These are phyloP conservation scores for Drosophila kepulauana DNA, from an alignment of 1,140 invertebrate genomes.

Conservation along the genomic window DNA sequence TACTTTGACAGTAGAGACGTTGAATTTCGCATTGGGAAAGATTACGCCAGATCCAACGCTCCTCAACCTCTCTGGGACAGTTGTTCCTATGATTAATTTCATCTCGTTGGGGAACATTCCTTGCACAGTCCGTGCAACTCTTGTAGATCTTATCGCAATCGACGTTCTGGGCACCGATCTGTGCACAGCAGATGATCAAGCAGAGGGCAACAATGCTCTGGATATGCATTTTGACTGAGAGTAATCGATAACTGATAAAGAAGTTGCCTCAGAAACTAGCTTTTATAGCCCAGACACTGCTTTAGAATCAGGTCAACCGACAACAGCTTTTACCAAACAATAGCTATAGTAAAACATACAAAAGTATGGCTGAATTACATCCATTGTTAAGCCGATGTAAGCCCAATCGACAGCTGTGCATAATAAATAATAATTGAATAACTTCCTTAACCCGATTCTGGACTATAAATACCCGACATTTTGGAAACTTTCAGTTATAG, in stretches of 20 bases:
- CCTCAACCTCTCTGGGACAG: constrained; percentile 20
- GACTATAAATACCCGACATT: constrained; percentile 32
- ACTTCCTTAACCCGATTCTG: constrained; percentile 3
- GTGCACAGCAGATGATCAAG: constrained; percentile 37
- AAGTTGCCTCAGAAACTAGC: neutral
- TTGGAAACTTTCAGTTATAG: neutral
- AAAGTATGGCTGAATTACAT: neutral
- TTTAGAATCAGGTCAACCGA: neutral
- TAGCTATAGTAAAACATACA: neutral
- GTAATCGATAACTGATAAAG: constrained; percentile 17
- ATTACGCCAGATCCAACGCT: constrained; percentile 10
- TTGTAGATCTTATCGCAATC: constrained; percentile 38
- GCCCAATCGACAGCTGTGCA: neutral
- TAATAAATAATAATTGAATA: constrained; percentile 6
- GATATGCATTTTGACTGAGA: constrained; percentile 42
- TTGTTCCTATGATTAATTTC: constrained; percentile 34
- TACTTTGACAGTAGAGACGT: constrained; percentile 29
- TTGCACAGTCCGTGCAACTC: constrained; percentile 32
- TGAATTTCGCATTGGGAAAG: constrained; percentile 22
- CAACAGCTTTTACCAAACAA: neutral
- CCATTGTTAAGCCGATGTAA: neutral
- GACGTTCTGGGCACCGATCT: constrained; percentile 22
- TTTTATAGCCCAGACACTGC: constrained; percentile 27
- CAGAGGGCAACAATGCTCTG: constrained; percentile 21
- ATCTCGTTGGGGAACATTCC: neutral